A percentile compares a stretch with the other conserved stretches of the same genome.
These are phyloP conservation scores for Panulirus ornatus DNA, from an alignment of 1,140 invertebrate species.

Conservation along the genomic window DNA sequence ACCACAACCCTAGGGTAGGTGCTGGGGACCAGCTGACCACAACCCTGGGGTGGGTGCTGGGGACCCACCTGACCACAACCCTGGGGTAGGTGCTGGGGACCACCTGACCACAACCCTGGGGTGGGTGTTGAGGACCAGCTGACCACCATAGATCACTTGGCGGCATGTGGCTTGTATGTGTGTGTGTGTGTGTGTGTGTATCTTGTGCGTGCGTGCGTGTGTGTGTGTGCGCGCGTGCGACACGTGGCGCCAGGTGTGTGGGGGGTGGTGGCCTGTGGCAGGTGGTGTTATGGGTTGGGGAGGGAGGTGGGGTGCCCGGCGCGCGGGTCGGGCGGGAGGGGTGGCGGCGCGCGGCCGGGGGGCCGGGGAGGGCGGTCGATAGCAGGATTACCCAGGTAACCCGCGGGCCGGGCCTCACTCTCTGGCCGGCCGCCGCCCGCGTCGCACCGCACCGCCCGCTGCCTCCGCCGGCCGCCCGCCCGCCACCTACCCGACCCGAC, in stretches of 20 bases:
- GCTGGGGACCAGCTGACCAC: too few relatives aligned
- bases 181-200: constrained; percentile 27
- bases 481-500: background rate
- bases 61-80: too few relatives aligned
- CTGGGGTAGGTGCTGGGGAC: too few relatives aligned
- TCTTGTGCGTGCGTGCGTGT: constrained; percentile 13
- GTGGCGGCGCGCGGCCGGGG: background rate
- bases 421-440: constrained; percentile 43
- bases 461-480: constrained; percentile 2
- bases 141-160: background rate
- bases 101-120: background rate
- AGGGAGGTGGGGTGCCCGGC: constrained; percentile 21
- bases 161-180: background rate
- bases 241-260: constrained; percentile 71
- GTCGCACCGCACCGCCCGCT: constrained; percentile 19
- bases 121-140: background rate
- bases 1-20: too few relatives aligned
- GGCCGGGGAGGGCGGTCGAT: constrained; percentile 44
- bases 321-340: constrained; percentile 19
- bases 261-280: constrained; percentile 39
- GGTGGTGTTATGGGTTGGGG: constrained; percentile 6
- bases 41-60: too few relatives aligned
- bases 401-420: constrained; percentile 65
- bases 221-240: constrained; percentile 62
- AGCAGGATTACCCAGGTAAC: constrained; percentile 69